Evolutionary conservation across 2,888 invertebrate species (phyloP).

Genomic region (Platynereis dumerilii): DNA sequence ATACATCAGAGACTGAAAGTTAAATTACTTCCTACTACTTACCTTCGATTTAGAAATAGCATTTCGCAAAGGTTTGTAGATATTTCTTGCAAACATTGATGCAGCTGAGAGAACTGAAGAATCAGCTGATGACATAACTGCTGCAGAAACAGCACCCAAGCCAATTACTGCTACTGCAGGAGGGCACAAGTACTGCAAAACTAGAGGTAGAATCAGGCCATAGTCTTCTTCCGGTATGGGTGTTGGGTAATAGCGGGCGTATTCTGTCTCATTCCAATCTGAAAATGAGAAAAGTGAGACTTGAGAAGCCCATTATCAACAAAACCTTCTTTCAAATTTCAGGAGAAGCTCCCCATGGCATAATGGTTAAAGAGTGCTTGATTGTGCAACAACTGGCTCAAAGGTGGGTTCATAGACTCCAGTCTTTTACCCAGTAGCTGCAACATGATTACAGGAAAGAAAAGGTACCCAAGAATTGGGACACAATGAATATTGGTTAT

Average conservation of each 20-base stretch:
- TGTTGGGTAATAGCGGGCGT: conserved; percentile 14
- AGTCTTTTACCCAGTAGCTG: no score
- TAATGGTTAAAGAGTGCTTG: no score
- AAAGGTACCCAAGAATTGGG: no score
- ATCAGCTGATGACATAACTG: conserved; percentile 60
- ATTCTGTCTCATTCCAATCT: conserved; percentile 33
- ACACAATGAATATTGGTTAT: no score
- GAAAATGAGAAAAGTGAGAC: neutral
- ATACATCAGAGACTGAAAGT: no score
- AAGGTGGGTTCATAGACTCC: no score
- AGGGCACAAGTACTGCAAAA: conserved; percentile 91
- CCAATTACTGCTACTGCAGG: conserved; percentile 94
- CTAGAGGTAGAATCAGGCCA: conserved; percentile 93
- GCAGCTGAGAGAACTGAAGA: conserved; percentile 34
- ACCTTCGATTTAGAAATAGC: conserved; percentile 11
- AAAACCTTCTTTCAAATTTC: neutral
- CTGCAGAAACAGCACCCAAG: conserved; percentile 93
- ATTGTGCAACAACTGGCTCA: no score
- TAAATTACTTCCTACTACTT: no score
- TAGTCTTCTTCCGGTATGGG: conserved; percentile 67
- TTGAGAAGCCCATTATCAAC: neutral
- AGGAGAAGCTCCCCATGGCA: no score
- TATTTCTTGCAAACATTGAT: conserved; percentile 37
- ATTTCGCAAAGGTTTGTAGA: conserved; percentile 28
- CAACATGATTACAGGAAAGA: no score